A percentile compares a stretch with the other conserved stretches of the same genome.
Conservation (phyloP, 2,797 vertebrate species). For the Manis javanica region DNA sequence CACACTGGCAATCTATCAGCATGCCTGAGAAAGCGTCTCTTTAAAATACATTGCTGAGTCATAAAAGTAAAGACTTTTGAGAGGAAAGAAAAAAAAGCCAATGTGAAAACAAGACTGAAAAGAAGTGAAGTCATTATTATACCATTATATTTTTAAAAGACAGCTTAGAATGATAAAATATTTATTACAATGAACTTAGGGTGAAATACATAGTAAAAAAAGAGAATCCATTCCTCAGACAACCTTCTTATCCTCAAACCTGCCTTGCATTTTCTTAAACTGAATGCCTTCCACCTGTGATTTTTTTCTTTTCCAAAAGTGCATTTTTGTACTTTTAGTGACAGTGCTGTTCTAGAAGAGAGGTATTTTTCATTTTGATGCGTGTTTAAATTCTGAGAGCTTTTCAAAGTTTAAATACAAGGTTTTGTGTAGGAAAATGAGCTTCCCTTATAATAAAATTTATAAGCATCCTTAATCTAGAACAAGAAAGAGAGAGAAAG, state of each 20-base stretch:
- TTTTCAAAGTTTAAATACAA: constrained; percentile 12
- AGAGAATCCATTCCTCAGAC: neutral
- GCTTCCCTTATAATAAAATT: neutral
- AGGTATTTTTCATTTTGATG: neutral
- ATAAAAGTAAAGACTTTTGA: neutral
- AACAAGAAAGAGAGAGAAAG: neutral
- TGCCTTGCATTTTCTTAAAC: neutral
- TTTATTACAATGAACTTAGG: neutral
- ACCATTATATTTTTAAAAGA: neutral
- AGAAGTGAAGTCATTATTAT: neutral
- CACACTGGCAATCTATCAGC: neutral
- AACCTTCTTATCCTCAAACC: neutral
- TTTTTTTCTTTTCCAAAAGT: neutral
- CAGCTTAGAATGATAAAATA: neutral
- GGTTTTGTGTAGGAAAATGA: constrained; percentile 9
- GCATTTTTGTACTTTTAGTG: neutral
- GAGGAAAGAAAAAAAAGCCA: neutral
- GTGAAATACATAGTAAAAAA: neutral
- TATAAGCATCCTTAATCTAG: neutral
- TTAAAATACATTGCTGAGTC: neutral
- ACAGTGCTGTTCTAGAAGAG: neutral
- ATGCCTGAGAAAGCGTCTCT: neutral
- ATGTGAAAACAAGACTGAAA: neutral
- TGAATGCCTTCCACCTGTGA: neutral
- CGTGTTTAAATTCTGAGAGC: neutral